Evolutionary conservation across 2,888 invertebrate genomes (phyloP).

Genomic region (Cantharis lateralis): DNA sequence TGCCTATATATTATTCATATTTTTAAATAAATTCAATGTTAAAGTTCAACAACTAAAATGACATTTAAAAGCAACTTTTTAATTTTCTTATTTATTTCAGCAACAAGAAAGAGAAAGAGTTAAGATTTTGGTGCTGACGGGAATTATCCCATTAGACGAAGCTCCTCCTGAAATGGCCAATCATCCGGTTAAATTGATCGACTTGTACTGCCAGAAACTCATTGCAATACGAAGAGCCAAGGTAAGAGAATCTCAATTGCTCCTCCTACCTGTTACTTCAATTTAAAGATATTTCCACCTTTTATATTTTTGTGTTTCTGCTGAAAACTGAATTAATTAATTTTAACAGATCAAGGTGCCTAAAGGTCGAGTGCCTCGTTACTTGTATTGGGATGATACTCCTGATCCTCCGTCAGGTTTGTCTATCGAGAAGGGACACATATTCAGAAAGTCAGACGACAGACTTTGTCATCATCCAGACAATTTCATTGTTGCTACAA

Average conservation of each 20-base stretch:
- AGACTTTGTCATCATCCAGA: constrained; percentile 56
- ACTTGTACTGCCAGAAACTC: constrained; percentile 58
- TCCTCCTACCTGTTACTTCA: not conserved
- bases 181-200: constrained; percentile 72
- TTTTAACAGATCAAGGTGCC: constrained; percentile 50
- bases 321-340: not conserved
- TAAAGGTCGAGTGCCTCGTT: constrained; percentile 51
- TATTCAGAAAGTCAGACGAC: constrained; percentile 51
- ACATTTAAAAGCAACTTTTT: not conserved
- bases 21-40: not conserved
- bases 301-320: not conserved
- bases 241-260: constrained; percentile 45
- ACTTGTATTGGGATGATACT: constrained; percentile 53
- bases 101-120: constrained; percentile 69
- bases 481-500: constrained; percentile 46
- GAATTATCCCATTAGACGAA: constrained; percentile 68
- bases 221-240: constrained; percentile 59
- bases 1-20: not conserved
- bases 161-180: constrained; percentile 68
- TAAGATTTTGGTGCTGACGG: constrained; percentile 69
- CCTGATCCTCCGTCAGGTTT: constrained; percentile 52
- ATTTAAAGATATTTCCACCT: not conserved
- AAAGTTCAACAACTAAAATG: not conserved
- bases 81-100: constrained; percentile 22
- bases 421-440: constrained; percentile 57